phyloP scores from a whole-genome alignment of 2,113 vertebrate species.

The Dromiciops gliroides region DNA sequence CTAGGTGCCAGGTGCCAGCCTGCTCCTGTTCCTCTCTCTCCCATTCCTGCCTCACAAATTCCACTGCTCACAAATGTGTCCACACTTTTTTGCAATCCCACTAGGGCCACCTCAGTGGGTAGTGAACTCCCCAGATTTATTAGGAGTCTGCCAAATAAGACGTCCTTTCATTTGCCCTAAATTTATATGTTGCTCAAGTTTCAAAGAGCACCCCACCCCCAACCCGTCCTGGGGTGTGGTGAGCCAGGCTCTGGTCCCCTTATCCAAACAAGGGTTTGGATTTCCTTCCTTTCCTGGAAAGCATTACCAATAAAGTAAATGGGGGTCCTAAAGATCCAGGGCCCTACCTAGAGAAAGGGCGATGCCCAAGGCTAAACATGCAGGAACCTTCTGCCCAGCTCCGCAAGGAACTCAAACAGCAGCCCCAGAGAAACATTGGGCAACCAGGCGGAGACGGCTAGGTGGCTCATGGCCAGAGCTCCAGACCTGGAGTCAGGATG shows the following conservation, averaged over 20 bases:
- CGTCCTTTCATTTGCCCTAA: background rate
- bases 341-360: background rate
- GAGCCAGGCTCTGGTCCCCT: background rate
- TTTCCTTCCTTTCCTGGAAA: background rate
- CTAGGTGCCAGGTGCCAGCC: background rate
- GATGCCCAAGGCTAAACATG: background rate
- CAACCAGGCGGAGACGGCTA: background rate
- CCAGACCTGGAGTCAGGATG: background rate
- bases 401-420: background rate
- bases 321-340: background rate
- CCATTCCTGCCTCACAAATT: background rate
- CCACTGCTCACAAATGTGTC: background rate
- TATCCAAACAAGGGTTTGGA: background rate
- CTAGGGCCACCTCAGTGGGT: background rate
- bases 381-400: background rate
- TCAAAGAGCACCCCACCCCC: background rate
- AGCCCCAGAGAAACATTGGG: background rate
- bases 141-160: background rate
- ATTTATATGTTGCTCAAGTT: background rate
- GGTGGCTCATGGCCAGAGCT: background rate
- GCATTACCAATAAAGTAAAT: background rate
- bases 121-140: background rate
- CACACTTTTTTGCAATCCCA: background rate
- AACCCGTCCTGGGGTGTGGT: background rate
- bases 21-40: background rate